Evolutionary conservation across 2,888 invertebrate species (phyloP).

Genomic region (Bimastos eiseni): DNA sequence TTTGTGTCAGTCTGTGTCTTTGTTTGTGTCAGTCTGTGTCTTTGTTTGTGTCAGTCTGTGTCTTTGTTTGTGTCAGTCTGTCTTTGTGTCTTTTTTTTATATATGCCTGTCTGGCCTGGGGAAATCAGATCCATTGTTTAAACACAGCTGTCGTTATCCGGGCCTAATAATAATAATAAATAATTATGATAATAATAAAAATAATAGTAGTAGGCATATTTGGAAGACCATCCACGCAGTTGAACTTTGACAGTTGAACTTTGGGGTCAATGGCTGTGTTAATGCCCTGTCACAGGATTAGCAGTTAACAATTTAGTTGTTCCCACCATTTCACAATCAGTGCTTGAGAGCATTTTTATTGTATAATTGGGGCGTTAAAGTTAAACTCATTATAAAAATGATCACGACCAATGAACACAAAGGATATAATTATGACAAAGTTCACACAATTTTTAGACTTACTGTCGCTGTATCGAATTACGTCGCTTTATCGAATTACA

Average conservation of each 20-base stretch:
- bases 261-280: not conserved
- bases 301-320: not conserved
- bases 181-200: not conserved
- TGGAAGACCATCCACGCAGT: not conserved
- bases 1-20: too few relatives aligned
- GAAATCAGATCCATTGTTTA: not conserved
- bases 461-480: too few relatives aligned
- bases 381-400: not conserved
- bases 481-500: too few relatives aligned
- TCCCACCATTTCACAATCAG: not conserved
- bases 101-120: not conserved
- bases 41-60: not conserved
- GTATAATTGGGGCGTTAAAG: not conserved
- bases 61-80: too few relatives aligned
- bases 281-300: not conserved
- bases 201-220: not conserved
- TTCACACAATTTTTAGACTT: not conserved
- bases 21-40: not conserved
- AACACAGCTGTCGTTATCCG: not conserved
- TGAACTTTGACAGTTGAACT: too few relatives aligned
- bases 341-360: not conserved
- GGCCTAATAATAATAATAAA: not conserved
- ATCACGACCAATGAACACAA: not conserved
- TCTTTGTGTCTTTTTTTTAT: too few relatives aligned
- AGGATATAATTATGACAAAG: not conserved